Percentiles rank a stretch among this genome's conserved stretches.
Conservation (phyloP, 92 coral and sea anemone species). For the Phenganax marumi region DNA sequence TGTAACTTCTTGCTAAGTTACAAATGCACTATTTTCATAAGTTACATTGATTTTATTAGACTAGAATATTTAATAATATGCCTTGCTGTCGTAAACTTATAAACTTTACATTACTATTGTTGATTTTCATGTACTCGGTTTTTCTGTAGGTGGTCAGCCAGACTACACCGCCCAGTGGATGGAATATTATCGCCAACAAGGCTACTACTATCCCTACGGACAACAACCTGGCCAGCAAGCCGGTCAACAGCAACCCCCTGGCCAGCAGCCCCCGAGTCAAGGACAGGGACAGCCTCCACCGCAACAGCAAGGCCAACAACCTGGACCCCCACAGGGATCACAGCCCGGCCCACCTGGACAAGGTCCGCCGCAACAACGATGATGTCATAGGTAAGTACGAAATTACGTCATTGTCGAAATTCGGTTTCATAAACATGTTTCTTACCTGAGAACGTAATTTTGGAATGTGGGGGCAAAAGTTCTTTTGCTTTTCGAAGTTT, state of each 20-base stretch:
- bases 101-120: constrained; percentile 27
- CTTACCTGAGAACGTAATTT: neutral
- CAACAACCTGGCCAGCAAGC: constrained; percentile 64
- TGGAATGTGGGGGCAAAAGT: neutral
- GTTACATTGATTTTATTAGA: too few species aligned
- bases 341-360: constrained; percentile 28
- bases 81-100: too few species aligned
- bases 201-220: constrained; percentile 75
- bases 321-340: neutral
- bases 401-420: neutral
- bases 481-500: neutral
- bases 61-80: too few species aligned
- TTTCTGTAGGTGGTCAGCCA: constrained; percentile 64
- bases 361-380: constrained; percentile 40
- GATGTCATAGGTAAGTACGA: constrained; percentile 21
- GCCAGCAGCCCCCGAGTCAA: constrained; percentile 49
- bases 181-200: constrained; percentile 87
- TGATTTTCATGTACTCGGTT: constrained; percentile 25
- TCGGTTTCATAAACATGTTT: neutral
- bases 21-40: too few species aligned
- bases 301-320: constrained; percentile 41
- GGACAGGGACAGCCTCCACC: constrained; percentile 49
- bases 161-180: constrained; percentile 98
- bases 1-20: constrained; percentile 5
- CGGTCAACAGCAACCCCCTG: constrained; percentile 62